Evolutionary conservation across 2,888 invertebrate species (phyloP), one percentile per base, ranked within the genome.

Genomic region (Orchestes rusci): DNA sequence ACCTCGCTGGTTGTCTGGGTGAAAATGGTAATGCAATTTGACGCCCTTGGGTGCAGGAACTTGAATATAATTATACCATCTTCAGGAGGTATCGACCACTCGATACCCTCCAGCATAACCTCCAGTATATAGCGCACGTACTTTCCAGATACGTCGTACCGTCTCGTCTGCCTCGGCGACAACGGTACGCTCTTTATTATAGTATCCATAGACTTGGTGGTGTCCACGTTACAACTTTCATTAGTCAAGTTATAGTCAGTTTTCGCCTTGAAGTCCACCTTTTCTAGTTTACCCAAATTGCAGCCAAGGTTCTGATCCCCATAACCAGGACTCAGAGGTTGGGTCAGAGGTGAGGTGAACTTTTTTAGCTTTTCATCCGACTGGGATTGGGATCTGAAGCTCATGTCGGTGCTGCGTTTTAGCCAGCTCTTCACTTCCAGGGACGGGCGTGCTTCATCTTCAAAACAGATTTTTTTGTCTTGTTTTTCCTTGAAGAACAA

Each of bases 31-130:
- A 62, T 54, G 35, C 48, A 55, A 31, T 59, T 59, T 2, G 58
- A 52, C 2, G 62, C 61, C 49, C 59, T 62, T 1, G 66, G 66
- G 45, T 67, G 66, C n/a, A 58, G 51, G 45, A 67, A 64, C 48
- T 61, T 64, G 32, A 65, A 56, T 23, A 55, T 52, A 19, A 62
- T 51, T 38, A 54, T 56, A n/a, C 45, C 54, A 1, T 53, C 47
- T 12, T 51, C 48, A 3, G 50, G 51, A 1, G 50, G 31, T 7
- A 51, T 55, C 33, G 53, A 56, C 59, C 63, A 61, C 3, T 50
- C 42, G 13, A 66, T 48, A 31, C 51, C 56, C 31, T 60, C 60
- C 7, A 66, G 37, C 12, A 57, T 56, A 2, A 65, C 51, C n/a
- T 62, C 58, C 18, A 66, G 43, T 8, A 57, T 53, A 44, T 58